A percentile compares a stretch with the other conserved stretches of the same genome.
These are phyloP conservation scores for Cephus nigrinus DNA, from an alignment of 2,888 invertebrate species.

Conservation along the genomic window DNA sequence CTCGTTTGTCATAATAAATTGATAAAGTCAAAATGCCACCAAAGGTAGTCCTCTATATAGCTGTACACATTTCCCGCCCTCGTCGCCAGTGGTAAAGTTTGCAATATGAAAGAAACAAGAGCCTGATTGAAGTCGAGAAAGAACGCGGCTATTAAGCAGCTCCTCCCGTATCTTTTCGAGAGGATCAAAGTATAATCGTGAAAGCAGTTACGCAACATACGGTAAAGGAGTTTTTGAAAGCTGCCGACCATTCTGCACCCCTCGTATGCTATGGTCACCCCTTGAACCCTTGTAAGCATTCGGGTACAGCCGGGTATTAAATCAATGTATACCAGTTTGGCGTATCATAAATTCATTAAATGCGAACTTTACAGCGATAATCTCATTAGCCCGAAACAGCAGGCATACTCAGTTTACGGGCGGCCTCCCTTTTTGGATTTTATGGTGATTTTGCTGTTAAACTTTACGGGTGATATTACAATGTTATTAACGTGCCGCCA, in stretches of 20 bases:
- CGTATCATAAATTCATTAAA: constrained; percentile 40
- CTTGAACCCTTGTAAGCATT: not conserved
- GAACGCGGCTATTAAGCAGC: not conserved
- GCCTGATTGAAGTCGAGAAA: not conserved
- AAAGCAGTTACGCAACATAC: not conserved
- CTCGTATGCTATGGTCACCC: not conserved
- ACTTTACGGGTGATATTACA: constrained; percentile 12
- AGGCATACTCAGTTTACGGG: constrained; percentile 2
- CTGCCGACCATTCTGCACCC: not conserved
- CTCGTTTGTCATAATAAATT: not conserved
- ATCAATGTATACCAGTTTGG: constrained; percentile 27
- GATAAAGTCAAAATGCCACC: not conserved
- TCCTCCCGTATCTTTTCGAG: not conserved
- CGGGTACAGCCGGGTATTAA: constrained; percentile 29
- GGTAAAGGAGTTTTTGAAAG: not conserved
- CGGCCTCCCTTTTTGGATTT: constrained; percentile 8
- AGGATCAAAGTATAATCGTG: not conserved
- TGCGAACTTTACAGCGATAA: constrained; percentile 38
- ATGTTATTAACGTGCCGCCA: not conserved
- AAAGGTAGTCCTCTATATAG: not conserved
- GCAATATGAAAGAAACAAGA: not conserved
- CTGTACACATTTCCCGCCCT: not conserved
- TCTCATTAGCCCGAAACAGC: constrained; percentile 30
- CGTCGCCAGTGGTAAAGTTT: not conserved
- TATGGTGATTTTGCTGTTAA: constrained; percentile 12